Percentiles rank a stretch among this genome's conserved stretches.
These are phyloP conservation scores for Hyphantria cunea DNA, from an alignment of 1,140 invertebrate species.

Conservation along the genomic window DNA sequence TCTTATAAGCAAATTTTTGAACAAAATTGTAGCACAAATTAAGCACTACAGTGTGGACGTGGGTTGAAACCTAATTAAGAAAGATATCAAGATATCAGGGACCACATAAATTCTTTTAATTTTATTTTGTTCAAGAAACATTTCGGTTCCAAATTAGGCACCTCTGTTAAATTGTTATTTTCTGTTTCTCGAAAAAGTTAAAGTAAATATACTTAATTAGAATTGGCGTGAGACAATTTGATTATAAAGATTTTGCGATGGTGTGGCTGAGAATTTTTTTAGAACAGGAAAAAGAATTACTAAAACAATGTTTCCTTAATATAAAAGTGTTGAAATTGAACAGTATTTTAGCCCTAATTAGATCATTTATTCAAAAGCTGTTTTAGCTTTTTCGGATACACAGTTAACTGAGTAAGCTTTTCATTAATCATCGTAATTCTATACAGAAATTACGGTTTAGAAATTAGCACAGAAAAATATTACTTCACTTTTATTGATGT, in stretches of 20 bases:
- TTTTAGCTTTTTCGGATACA: no score
- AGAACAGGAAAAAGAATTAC: no score
- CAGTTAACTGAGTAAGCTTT: conserved; percentile 3
- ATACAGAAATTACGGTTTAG: no score
- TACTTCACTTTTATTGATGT: no score
- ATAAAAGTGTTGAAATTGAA: neutral
- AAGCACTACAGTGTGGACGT: neutral
- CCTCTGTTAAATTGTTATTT: conserved; percentile 4
- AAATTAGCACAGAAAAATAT: no score
- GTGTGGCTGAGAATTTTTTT: neutral
- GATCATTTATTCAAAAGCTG: neutral
- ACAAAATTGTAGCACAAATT: no score
- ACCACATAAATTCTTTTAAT: conserved; percentile 10
- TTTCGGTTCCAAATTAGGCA: conserved; percentile 5
- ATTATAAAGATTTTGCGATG: conserved; percentile 10
- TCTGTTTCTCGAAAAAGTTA: neutral
- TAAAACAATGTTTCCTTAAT: neutral
- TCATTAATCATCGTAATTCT: neutral
- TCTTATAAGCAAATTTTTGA: no score
- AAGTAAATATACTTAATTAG: conserved; percentile 21
- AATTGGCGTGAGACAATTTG: conserved; percentile 18
- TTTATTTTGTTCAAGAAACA: conserved; percentile 14
- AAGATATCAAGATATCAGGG: conserved; percentile 8
- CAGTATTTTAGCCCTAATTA: conserved; percentile 2
- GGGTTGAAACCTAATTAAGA: conserved; percentile 4